Percentiles rank a stretch among this genome's conserved stretches.
Conservation (phyloP, 2,888 invertebrate species). For the Harmothoe impar region DNA sequence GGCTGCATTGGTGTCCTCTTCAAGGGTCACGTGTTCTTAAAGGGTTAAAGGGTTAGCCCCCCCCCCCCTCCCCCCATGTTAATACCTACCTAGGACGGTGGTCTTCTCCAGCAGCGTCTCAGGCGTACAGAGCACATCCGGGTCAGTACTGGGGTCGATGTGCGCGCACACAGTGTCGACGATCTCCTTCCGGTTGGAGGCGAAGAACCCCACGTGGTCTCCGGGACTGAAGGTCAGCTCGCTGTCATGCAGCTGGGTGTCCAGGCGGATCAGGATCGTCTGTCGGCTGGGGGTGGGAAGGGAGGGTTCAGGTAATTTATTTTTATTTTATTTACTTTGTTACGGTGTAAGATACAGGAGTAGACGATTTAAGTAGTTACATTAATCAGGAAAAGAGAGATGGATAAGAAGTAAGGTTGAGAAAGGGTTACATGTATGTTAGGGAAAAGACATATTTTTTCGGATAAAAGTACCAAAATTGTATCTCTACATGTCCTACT, state of each 20-base stretch:
- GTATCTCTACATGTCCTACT: too few species aligned
- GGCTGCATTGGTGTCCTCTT: too few species aligned
- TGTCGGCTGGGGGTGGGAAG: constrained; percentile 28
- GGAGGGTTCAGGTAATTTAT: background rate
- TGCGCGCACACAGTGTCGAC: constrained; percentile 91
- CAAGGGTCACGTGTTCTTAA: background rate
- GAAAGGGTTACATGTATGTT: too few species aligned
- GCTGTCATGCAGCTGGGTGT: background rate
- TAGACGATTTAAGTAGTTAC: too few species aligned
- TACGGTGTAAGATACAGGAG: too few species aligned
- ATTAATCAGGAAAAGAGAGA: too few species aligned
- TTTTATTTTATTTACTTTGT: too few species aligned
- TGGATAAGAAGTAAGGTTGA: too few species aligned
- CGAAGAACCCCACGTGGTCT: constrained; percentile 95
- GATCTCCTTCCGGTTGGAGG: constrained; percentile 90
- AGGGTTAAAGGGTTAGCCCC: background rate
- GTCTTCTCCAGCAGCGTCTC: constrained; percentile 77
- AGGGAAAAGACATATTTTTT: too few species aligned
- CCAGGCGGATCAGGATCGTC: constrained; percentile 56
- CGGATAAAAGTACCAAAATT: too few species aligned
- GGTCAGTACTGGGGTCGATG: constrained; percentile 83
- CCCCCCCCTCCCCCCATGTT: too few species aligned
- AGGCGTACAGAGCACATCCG: constrained; percentile 71
- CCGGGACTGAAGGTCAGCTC: constrained; percentile 89
- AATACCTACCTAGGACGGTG: constrained; percentile 66